A percentile compares a stretch with the other conserved stretches of the same genome.
Conservation (phyloP, 1,140 invertebrate species). For the Drosophila repletoides region DNA sequence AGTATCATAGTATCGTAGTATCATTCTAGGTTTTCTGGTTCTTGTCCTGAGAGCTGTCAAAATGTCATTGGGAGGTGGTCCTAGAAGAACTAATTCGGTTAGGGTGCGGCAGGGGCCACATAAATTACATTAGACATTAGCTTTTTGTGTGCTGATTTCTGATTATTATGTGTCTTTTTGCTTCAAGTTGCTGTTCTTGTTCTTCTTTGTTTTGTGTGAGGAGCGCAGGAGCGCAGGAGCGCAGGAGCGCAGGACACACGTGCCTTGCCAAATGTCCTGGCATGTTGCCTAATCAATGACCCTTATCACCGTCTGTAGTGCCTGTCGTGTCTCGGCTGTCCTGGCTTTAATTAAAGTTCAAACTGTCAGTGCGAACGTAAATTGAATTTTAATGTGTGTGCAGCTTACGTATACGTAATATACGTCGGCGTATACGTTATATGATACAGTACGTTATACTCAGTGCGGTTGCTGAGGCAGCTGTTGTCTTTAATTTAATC, state of each 20-base stretch:
- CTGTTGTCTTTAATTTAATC: constrained; percentile 57
- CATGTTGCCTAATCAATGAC: constrained; percentile 63
- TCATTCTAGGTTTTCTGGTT: not conserved
- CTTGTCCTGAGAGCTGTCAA: constrained; percentile 15
- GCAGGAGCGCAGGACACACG: constrained; percentile 36
- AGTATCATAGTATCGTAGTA: too few species aligned
- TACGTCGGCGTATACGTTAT: not conserved
- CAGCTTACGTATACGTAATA: constrained; percentile 23
- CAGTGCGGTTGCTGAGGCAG: constrained; percentile 6
- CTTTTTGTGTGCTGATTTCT: constrained; percentile 43
- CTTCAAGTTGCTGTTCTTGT: not conserved
- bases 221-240: constrained; percentile 11
- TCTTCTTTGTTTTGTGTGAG: too few species aligned
- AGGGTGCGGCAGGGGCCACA: constrained; percentile 4
- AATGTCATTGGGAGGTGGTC: constrained; percentile 19
- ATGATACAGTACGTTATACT: not conserved
- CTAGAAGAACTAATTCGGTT: constrained; percentile 7
- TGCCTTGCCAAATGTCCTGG: constrained; percentile 47
- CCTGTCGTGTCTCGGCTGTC: constrained; percentile 1
- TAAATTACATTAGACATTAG: constrained; percentile 46
- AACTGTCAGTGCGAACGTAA: constrained; percentile 64
- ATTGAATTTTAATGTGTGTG: constrained; percentile 73
- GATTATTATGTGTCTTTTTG: constrained; percentile 40
- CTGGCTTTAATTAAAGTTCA: constrained; percentile 70
- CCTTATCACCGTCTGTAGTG: constrained; percentile 51